Evolutionary conservation across 1,140 invertebrate species (phyloP).

Genomic region (Hycleus phaleratus): DNA sequence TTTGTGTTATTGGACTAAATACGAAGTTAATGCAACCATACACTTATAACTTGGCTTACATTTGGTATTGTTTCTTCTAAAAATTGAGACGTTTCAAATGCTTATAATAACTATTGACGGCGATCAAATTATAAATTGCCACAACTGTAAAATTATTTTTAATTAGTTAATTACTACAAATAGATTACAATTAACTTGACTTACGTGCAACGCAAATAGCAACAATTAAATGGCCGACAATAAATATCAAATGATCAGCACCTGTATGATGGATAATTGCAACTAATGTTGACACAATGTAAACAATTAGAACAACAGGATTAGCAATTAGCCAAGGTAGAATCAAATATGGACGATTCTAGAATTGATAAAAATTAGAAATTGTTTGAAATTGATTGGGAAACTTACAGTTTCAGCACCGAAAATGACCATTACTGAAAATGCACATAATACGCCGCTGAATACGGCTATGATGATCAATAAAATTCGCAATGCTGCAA

Average conservation of each 20-base stretch:
- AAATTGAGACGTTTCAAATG: slow-evolving; percentile 27
- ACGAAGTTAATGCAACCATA: no score
- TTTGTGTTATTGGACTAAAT: no score
- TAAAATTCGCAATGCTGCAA: slow-evolving; percentile 29
- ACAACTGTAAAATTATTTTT: slow-evolving; percentile 20
- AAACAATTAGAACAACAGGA: slow-evolving; percentile 26
- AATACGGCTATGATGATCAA: slow-evolving; percentile 31
- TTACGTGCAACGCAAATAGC: slow-evolving; percentile 23
- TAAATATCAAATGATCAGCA: slow-evolving; percentile 23
- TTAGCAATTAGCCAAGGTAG: slow-evolving; percentile 33
- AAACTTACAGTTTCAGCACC: slow-evolving; percentile 35
- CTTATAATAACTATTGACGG: slow-evolving; percentile 25
- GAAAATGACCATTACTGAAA: slow-evolving; percentile 35
- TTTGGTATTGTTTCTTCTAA: slow-evolving; percentile 5
- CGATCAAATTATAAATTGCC: slow-evolving; percentile 20
- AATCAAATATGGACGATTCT: slow-evolving; percentile 33
- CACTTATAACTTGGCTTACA: no score
- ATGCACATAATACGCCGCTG: slow-evolving; percentile 31
- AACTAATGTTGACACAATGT: slow-evolving; percentile 28
- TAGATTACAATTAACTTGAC: slow-evolving; percentile 11
- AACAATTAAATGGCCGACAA: slow-evolving; percentile 30
- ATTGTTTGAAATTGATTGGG: neutral
- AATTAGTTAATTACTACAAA: slow-evolving; percentile 3
- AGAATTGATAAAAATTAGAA: slow-evolving; percentile 2
- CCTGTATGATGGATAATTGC: slow-evolving; percentile 31